These are phyloP conservation scores for Silvanus unidentatus DNA, from an alignment of 2,888 invertebrate species.

Conservation along the genomic window DNA sequence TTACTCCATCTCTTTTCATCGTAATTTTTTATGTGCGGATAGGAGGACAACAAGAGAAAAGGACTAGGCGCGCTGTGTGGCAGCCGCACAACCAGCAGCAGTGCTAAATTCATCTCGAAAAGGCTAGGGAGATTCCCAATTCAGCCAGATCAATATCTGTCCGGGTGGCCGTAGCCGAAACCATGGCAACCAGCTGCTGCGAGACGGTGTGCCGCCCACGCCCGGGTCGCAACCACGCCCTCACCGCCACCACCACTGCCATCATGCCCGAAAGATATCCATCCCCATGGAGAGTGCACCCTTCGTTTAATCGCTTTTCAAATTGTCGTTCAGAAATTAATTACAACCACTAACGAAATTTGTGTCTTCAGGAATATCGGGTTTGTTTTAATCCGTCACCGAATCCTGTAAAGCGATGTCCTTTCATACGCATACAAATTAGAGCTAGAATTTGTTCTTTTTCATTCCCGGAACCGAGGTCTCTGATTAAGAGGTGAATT, in stretches of 20 bases:
- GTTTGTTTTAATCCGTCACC: constrained; percentile 12
- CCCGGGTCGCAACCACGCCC: constrained; percentile 38
- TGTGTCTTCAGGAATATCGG: constrained; percentile 28
- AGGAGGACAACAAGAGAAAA: no score
- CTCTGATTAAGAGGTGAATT: no score
- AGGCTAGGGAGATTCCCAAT: constrained; percentile 30
- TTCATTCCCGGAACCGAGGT: no score
- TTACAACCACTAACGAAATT: constrained; percentile 38
- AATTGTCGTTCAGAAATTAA: constrained; percentile 44
- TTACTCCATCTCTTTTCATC: constrained; percentile 6
- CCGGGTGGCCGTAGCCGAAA: constrained; percentile 30
- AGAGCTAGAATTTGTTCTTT: no score
- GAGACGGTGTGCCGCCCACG: constrained; percentile 60
- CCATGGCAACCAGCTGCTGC: constrained; percentile 54
- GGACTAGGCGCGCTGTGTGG: no score
- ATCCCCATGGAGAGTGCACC: constrained; percentile 17
- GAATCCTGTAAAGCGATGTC: constrained; percentile 4
- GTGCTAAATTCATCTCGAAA: constrained; percentile 19
- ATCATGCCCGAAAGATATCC: constrained; percentile 16
- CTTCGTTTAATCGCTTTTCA: constrained; percentile 39
- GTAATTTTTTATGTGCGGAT: constrained; percentile 30
- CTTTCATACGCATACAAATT: no score
- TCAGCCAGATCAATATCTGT: constrained; percentile 45
- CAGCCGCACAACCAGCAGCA: no score
- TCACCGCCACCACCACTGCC: constrained; percentile 8